Percentiles rank a stretch among this genome's conserved stretches.
phyloP scores from a whole-genome alignment of 2,888 invertebrate genomes.

The Syritta pipiens region DNA sequence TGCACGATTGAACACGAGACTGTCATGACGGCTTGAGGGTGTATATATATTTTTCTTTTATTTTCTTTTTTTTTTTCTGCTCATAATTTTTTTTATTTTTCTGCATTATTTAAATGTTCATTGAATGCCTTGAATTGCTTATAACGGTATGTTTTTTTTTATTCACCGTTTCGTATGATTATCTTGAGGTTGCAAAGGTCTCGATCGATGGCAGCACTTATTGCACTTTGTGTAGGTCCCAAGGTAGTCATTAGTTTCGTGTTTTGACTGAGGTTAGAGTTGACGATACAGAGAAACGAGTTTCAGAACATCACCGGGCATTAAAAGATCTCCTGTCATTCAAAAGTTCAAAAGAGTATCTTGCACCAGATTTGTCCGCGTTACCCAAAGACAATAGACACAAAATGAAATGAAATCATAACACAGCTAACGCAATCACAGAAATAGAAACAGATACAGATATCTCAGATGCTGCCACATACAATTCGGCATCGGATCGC shows the following conservation, averaged over 20 bases:
- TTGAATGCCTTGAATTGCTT: neutral
- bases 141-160: neutral
- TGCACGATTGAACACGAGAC: constrained; percentile 48
- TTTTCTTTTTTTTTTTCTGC: neutral
- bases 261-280: too few relatives aligned
- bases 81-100: constrained; percentile 8
- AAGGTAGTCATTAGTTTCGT: too few relatives aligned
- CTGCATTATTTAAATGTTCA: neutral
- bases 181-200: constrained; percentile 5
- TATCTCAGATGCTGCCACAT: constrained; percentile 61
- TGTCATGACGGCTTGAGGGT: constrained; percentile 55
- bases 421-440: too few relatives aligned
- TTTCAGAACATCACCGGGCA: too few relatives aligned
- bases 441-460: constrained; percentile 28
- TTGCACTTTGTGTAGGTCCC: too few relatives aligned
- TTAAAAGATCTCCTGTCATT: too few relatives aligned
- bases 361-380: constrained; percentile 29
- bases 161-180: constrained; percentile 11
- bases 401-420: constrained; percentile 51
- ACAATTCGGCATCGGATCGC: constrained; percentile 63
- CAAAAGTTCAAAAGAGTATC: constrained; percentile 32
- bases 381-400: constrained; percentile 6
- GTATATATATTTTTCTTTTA: neutral
- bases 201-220: neutral
- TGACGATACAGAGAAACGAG: too few relatives aligned